Evolutionary conservation across 2,888 invertebrate species (phyloP).

Genomic region (Noctua pronuba): DNA sequence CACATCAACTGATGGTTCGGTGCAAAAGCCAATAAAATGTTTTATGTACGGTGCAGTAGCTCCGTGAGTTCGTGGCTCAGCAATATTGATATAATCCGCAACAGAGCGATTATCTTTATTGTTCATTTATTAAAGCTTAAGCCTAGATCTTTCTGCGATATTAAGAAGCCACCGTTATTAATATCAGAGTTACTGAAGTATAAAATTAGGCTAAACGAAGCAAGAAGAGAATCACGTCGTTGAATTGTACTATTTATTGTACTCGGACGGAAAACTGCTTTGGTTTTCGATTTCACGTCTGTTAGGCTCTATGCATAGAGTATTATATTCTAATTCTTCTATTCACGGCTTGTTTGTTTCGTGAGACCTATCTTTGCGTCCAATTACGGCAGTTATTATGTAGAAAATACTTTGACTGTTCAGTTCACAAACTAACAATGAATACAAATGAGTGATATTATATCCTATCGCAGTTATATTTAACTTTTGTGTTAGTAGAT

Average conservation of each 20-base stretch:
- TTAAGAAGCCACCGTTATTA: constrained; percentile 65
- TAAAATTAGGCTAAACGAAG: constrained; percentile 67
- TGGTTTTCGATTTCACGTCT: constrained; percentile 69
- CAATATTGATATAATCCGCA: constrained; percentile 67
- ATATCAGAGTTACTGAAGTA: constrained; percentile 58
- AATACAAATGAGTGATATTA: constrained; percentile 9
- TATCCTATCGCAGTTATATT: neutral
- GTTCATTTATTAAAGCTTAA: constrained; percentile 66
- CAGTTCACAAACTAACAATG: constrained; percentile 15
- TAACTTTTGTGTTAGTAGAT: constrained; percentile 18
- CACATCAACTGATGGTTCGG: constrained; percentile 72
- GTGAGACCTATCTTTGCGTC: constrained; percentile 5
- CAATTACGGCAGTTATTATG: neutral
- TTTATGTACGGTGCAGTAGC: constrained; percentile 76
- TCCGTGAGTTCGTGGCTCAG: constrained; percentile 68
- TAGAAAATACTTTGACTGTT: neutral
- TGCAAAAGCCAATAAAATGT: constrained; percentile 80
- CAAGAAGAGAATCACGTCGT: constrained; percentile 55
- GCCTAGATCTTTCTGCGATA: constrained; percentile 50
- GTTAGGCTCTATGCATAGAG: constrained; percentile 54
- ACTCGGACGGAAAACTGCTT: constrained; percentile 67
- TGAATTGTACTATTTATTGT: constrained; percentile 59
- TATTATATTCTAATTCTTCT: constrained; percentile 34
- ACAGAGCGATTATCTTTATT: constrained; percentile 49
- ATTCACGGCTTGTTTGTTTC: constrained; percentile 29